These are phyloP conservation scores for Clavelina lepadiformis DNA, from an alignment of 23 tunicate species.

Conservation along the genomic window DNA sequence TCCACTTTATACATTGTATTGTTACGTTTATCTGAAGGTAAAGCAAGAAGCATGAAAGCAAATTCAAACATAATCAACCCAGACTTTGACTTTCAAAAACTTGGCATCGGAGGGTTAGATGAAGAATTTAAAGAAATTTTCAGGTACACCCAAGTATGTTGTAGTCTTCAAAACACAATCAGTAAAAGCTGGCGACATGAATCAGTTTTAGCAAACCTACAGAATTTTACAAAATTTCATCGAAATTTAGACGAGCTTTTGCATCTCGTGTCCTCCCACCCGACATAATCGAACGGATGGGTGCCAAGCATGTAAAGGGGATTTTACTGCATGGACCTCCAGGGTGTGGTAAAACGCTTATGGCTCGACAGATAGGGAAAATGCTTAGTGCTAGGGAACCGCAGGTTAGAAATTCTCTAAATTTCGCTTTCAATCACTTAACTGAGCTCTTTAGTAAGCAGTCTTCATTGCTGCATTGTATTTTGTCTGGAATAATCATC, in stretches of 20 bases:
- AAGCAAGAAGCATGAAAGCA: conserved; percentile 31
- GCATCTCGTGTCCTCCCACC: conserved; percentile 95
- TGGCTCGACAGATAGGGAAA: conserved; percentile 98
- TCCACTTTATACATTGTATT: background rate
- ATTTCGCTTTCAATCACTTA: no score
- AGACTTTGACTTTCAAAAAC: conserved; percentile 80
- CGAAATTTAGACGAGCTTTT: conserved; percentile 96
- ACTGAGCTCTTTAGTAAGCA: background rate
- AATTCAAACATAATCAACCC: conserved; percentile 90
- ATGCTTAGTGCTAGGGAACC: conserved; percentile 97
- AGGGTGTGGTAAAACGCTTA: conserved; percentile 97
- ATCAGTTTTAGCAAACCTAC: no score
- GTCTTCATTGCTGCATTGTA: conserved; percentile 1
- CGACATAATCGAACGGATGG: conserved; percentile 80
- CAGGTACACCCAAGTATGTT: conserved; percentile 13
- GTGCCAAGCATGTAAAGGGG: conserved; percentile 95
- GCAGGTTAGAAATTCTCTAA: conserved; percentile 29
- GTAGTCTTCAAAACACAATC: no score
- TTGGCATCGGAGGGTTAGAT: conserved; percentile 98
- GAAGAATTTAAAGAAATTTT: conserved; percentile 97
- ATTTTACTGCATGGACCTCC: conserved; percentile 93
- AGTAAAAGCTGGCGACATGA: no score
- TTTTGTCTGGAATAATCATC: no score
- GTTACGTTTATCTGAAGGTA: conserved; percentile 23
- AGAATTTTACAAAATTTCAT: no score